Evolutionary conservation across 2,888 invertebrate species (phyloP).

Genomic region (Nomada fucata): DNA sequence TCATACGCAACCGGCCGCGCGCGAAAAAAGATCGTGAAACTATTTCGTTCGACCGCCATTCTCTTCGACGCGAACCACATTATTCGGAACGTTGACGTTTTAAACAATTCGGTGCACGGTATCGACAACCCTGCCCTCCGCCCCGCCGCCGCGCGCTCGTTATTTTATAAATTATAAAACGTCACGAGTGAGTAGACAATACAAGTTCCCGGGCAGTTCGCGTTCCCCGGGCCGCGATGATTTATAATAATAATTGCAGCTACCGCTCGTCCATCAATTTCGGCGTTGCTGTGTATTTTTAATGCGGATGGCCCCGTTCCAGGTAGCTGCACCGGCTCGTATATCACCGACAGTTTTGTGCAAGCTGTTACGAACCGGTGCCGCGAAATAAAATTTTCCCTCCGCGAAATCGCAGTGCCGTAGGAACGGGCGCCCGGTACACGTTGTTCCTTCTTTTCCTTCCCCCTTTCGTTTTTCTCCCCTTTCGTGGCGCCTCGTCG

Average conservation of each 20-base stretch:
- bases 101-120: constrained; percentile 34
- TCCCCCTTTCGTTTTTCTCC: neutral
- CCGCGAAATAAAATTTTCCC: constrained; percentile 77
- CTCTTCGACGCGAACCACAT: neutral
- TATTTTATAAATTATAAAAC: constrained; percentile 65
- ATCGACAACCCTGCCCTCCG: constrained; percentile 3
- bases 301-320: constrained; percentile 73
- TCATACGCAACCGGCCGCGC: neutral
- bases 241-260: constrained; percentile 79
- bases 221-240: constrained; percentile 62
- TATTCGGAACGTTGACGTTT: neutral
- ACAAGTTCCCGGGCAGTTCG: constrained; percentile 31
- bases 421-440: constrained; percentile 40
- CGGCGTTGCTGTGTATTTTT: constrained; percentile 73
- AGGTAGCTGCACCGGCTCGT: constrained; percentile 74
- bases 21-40: neutral
- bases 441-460: constrained; percentile 5
- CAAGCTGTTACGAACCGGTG: constrained; percentile 79
- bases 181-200: constrained; percentile 62
- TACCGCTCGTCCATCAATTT: constrained; percentile 76
- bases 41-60: neutral
- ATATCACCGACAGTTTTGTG: constrained; percentile 80
- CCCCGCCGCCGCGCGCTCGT: constrained; percentile 9
- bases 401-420: constrained; percentile 66
- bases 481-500: constrained; percentile 48